Evolutionary conservation across 2,797 vertebrate species (phyloP).

Genomic region (Potorous gilbertii): DNA sequence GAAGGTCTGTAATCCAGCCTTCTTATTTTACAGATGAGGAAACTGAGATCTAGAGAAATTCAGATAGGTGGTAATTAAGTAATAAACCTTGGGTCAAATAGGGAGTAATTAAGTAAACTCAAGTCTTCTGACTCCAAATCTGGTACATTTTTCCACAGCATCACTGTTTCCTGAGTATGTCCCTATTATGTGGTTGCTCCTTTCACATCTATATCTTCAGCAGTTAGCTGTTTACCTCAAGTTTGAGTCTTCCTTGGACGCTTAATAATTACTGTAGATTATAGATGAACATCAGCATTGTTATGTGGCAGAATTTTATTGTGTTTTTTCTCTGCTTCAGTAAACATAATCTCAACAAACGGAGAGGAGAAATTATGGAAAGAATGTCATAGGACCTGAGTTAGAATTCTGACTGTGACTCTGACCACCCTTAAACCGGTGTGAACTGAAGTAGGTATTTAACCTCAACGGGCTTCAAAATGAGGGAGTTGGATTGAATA

Average conservation of each 20-base stretch:
- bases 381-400: background rate
- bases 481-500: background rate
- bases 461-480: no score
- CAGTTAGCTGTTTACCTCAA: background rate
- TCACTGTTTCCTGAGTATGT: background rate
- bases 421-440: background rate
- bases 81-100: background rate
- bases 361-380: background rate
- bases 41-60: background rate
- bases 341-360: background rate
- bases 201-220: background rate
- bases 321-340: no score
- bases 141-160: background rate
- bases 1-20: background rate
- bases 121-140: background rate
- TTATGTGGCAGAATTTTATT: background rate
- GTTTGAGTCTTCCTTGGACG: background rate
- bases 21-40: constrained; percentile 31
- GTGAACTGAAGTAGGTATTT: background rate
- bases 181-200: background rate
- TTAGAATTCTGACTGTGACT: background rate
- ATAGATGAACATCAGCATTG: background rate
- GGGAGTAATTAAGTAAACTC: background rate
- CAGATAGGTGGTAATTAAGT: background rate
- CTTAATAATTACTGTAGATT: background rate